Evolutionary conservation across 2,888 invertebrate genomes (phyloP).

Genomic region (Arctia plantaginis): DNA sequence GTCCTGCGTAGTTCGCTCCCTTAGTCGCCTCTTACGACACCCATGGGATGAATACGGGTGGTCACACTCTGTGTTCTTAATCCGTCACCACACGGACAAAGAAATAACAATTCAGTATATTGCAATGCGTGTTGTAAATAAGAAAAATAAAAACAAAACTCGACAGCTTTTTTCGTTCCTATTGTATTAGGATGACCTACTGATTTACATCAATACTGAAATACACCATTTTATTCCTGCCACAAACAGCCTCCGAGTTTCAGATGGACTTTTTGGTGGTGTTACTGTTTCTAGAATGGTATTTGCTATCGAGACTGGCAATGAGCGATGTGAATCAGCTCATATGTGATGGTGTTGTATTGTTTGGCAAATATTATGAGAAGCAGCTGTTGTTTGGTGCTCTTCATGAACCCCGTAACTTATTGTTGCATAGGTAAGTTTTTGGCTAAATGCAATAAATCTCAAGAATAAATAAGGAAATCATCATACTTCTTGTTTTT

Average conservation of each 20-base stretch:
- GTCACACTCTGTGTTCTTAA: too few species aligned
- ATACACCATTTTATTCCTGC: not conserved
- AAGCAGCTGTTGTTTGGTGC: constrained; percentile 2
- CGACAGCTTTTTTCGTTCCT: not conserved
- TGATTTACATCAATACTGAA: not conserved
- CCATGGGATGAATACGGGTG: too few species aligned
- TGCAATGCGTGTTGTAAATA: not conserved
- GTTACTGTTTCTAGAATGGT: not conserved
- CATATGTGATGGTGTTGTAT: constrained; percentile 8
- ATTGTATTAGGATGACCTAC: not conserved
- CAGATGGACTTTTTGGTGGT: not conserved
- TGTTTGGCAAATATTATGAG: not conserved
- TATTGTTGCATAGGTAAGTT: constrained; percentile 7
- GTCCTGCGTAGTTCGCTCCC: too few species aligned
- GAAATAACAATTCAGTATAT: not conserved
- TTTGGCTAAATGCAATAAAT: not conserved
- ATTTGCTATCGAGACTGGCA: not conserved
- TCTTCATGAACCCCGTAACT: constrained; percentile 8
- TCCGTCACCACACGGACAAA: too few species aligned
- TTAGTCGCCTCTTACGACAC: too few species aligned
- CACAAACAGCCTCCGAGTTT: not conserved
- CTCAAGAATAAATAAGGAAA: too few species aligned
- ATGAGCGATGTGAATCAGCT: not conserved
- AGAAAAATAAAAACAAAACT: too few species aligned
- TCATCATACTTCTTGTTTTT: not conserved